Conservation (phyloP, 2,888 invertebrate genomes). For the Hanleya hanleyi region DNA sequence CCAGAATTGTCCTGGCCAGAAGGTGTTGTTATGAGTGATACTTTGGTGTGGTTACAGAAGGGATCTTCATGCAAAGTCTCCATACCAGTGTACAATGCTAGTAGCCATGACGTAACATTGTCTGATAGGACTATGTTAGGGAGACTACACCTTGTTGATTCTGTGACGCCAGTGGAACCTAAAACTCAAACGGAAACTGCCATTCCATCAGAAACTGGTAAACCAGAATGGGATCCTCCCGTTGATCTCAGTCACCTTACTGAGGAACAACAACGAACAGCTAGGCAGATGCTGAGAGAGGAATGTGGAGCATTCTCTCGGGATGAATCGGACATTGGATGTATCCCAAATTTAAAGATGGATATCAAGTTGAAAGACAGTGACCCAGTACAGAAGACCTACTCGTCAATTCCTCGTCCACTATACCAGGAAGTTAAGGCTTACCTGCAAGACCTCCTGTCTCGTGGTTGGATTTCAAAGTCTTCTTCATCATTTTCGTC, state of each 20-base stretch:
- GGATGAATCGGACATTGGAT: conserved; percentile 36
- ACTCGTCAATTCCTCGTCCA: conserved; percentile 34
- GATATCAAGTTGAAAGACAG: conserved; percentile 34
- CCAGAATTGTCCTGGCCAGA: not conserved
- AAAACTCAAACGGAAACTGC: too few relatives aligned
- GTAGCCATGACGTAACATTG: not conserved
- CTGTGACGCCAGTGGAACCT: not conserved
- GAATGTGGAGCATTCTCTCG: conserved; percentile 33
- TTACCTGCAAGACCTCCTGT: conserved; percentile 33
- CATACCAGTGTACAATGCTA: not conserved
- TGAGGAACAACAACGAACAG: conserved; percentile 16
- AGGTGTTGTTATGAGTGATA: not conserved
- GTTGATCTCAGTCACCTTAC: conserved; percentile 20
- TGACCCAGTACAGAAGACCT: conserved; percentile 31
- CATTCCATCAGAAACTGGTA: not conserved
- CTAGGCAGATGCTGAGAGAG: conserved; percentile 30
- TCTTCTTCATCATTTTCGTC: conserved; percentile 28
- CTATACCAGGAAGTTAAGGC: conserved; percentile 42
- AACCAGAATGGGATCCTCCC: conserved; percentile 25
- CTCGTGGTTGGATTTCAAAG: conserved; percentile 30
- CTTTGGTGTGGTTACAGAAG: too few relatives aligned
- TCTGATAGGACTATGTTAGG: not conserved
- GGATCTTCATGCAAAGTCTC: not conserved
- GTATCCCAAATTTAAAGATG: conserved; percentile 28
- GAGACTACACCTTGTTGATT: not conserved